Base-by-base conservation (phyloP, 2,888 invertebrate genomes). In the Lepidocyrtoides sp. region DNA sequence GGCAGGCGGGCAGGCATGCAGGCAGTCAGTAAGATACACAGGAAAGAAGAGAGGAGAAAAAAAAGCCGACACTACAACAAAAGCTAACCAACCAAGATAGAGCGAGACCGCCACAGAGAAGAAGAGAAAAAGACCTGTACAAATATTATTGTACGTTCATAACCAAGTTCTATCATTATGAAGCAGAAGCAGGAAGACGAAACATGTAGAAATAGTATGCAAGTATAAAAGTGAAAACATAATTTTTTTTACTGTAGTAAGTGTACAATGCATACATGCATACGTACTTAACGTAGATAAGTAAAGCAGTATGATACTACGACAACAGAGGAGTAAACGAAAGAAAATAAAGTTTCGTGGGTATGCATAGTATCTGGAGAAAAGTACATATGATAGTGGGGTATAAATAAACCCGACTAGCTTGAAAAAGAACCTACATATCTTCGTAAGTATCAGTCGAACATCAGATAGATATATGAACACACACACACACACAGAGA, bases 11-110 rank as follows among this genome's bases (percentile, higher is more conserved):
- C 23, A 72, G 41, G 41, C 23, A 41, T 41, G 20, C 32, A 69
- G 44, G 10, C 77, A 77, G 51, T 23, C 77, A 77, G 51, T 17
- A 23, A 72, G 41, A 72, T 44, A 41, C 69, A 41, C 32, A 69
- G 44, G 48, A 41, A 51, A 77, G 26, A 48, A 26, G 51, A 54
- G 51, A 26, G 26, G 48, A 77, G 29, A 51, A 17, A 32, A 54
- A 29, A 32, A 51, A 77, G 32, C 51, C 51, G 54, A 51, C 51
- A 54, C 51, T 54, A 51, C 29, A 54, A 77, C 77, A 51, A 77
- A 88, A 81, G 81, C 88, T 88, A 88, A 88, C 88, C 81, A 88
- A 88, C 88, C 88, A 88, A 81, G 88, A 81, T 81, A 44, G 69
- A 81, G 54, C 63, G 54, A 88, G 81, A 88, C 88, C 88, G 88